phyloP scores from a whole-genome alignment of 2,797 vertebrate species.

The Florisuga fusca region DNA sequence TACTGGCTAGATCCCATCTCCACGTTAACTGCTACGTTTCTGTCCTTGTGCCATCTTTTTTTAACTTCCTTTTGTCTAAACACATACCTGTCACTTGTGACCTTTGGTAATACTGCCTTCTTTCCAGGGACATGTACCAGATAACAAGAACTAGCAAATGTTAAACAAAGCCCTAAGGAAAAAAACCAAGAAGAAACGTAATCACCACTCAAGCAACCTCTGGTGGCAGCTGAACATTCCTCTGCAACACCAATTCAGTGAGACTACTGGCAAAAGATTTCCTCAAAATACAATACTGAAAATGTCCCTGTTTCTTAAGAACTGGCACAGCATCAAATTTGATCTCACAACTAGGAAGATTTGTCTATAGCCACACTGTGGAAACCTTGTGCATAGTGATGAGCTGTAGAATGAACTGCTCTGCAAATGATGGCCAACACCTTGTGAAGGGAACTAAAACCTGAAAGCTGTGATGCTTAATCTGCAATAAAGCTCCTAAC shows the following conservation, averaged over 20 bases:
- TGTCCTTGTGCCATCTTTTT: background rate
- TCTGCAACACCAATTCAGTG: background rate
- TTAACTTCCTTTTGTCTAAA: background rate
- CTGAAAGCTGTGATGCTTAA: background rate
- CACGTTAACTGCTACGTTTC: background rate
- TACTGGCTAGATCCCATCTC: background rate
- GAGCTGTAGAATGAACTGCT: background rate
- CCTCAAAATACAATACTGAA: background rate
- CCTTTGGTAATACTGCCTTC: background rate
- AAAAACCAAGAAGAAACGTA: rapidly evolving
- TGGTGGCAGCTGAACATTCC: background rate
- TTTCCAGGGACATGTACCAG: background rate
- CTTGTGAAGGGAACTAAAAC: background rate
- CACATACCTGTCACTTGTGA: background rate
- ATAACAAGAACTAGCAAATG: background rate
- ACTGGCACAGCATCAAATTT: background rate
- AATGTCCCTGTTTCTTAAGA: background rate
- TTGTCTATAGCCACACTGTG: rapidly evolving
- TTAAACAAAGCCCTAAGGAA: background rate
- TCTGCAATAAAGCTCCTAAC: too few relatives aligned
- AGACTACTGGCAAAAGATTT: background rate
- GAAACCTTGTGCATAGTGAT: background rate
- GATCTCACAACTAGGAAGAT: background rate
- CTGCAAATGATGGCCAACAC: background rate
- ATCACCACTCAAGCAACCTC: background rate